A percentile compares a stretch with the other conserved stretches of the same genome.
These are phyloP conservation scores for Pyrrhosoma nymphula DNA, from an alignment of 2,888 invertebrate species.

Conservation along the genomic window DNA sequence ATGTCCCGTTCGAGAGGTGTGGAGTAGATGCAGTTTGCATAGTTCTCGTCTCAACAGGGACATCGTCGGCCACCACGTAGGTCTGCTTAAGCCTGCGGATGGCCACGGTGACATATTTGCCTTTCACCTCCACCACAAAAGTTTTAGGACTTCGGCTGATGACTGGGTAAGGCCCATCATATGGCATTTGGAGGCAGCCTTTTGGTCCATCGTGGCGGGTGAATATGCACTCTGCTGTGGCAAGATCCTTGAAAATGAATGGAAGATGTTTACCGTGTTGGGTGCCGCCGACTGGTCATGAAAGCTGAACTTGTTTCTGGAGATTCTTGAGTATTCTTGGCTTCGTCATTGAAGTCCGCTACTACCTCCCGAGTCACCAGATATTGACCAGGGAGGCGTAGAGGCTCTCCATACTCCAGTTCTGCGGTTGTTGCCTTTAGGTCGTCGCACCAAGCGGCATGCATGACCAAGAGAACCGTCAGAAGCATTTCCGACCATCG, in stretches of 20 bases:
- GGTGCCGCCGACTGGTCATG: not conserved
- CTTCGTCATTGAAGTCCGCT: not conserved
- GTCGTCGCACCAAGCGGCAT: slow-evolving; percentile 74
- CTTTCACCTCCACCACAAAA: not conserved
- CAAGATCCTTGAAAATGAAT: not conserved
- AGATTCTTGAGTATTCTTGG: slow-evolving; percentile 68
- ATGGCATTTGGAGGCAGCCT: not conserved
- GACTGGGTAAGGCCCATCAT: not conserved
- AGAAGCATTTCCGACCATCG: slow-evolving; percentile 74
- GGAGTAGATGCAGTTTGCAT: not conserved
- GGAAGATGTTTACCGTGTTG: not conserved
- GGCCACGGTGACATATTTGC: not conserved
- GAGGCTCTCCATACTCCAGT: slow-evolving; percentile 73
- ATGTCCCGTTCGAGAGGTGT: not conserved
- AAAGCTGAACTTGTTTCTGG: slow-evolving; percentile 72
- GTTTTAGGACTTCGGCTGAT: not conserved
- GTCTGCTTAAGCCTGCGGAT: not conserved
- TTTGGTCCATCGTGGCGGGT: not conserved
- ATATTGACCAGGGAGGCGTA: not conserved
- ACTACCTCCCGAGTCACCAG: not conserved
- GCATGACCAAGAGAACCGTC: slow-evolving; percentile 74
- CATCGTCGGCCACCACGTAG: not conserved
- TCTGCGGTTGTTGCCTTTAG: slow-evolving; percentile 74
- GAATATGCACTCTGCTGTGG: not conserved
- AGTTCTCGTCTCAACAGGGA: not conserved